Evolutionary conservation across 2,888 invertebrate species (phyloP).

Genomic region (Notocelia uddmanniana): DNA sequence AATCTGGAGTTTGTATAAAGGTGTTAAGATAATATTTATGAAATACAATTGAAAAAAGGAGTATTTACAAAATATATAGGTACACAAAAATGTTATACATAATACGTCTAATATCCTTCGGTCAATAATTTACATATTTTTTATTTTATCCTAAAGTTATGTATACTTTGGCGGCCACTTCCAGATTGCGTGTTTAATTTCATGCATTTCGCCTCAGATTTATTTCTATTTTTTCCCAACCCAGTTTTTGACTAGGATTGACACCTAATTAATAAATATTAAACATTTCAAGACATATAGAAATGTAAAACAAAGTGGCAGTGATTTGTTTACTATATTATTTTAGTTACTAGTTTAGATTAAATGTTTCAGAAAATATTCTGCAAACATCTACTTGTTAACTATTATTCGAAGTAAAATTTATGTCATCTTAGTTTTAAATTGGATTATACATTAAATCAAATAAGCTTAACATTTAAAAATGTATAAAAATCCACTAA

Average conservation of each 20-base stretch:
- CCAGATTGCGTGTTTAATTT: neutral
- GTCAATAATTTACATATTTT: neutral
- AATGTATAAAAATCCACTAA: constrained; percentile 20
- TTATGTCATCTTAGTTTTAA: constrained; percentile 16
- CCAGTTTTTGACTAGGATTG: constrained; percentile 84
- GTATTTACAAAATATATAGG: constrained; percentile 18
- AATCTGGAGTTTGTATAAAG: constrained; percentile 30
- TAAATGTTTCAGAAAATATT: constrained; percentile 54
- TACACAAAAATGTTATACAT: neutral
- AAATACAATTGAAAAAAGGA: constrained; percentile 8
- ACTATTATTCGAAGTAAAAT: constrained; percentile 14
- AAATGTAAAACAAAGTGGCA: constrained; percentile 71
- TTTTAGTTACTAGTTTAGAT: constrained; percentile 54
- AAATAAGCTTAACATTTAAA: constrained; percentile 13
- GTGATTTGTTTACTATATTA: constrained; percentile 70
- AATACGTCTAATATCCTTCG: neutral
- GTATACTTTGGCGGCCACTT: neutral
- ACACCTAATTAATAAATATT: constrained; percentile 64
- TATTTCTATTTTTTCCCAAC: constrained; percentile 66
- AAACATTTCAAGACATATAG: constrained; percentile 42
- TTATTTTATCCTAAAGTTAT: neutral
- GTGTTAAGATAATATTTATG: constrained; percentile 46
- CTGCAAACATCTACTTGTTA: constrained; percentile 16
- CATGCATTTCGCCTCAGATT: constrained; percentile 24
- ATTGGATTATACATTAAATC: constrained; percentile 27